phyloP scores from a whole-genome alignment of 2,888 invertebrate species.

The Lithophane leautieri region DNA sequence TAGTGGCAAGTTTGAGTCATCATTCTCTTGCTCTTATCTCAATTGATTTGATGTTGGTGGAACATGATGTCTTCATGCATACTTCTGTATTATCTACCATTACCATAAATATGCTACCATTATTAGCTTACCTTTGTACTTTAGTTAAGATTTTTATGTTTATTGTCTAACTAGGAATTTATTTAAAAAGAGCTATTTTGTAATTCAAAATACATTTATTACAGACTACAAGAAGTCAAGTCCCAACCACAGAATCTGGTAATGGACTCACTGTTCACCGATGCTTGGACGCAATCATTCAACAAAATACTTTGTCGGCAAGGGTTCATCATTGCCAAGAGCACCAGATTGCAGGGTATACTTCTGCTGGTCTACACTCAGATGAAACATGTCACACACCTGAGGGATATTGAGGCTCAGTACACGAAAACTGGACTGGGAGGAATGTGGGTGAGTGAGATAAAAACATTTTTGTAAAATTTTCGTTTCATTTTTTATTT shows the following conservation, averaged over 20 bases:
- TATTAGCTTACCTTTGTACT: background rate
- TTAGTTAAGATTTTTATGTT: background rate
- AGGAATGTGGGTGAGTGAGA: constrained; percentile 95
- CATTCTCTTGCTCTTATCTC: background rate
- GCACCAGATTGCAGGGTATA: constrained; percentile 95
- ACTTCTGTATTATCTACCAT: too few relatives aligned
- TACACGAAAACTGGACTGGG: constrained; percentile 97
- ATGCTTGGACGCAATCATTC: constrained; percentile 95
- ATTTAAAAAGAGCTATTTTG: background rate
- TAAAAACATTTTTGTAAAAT: background rate
- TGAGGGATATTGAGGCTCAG: constrained; percentile 96
- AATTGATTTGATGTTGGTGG: background rate
- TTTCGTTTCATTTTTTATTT: background rate
- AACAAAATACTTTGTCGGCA: constrained; percentile 92
- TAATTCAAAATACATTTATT: constrained; percentile 48
- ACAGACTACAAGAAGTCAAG: constrained; percentile 96
- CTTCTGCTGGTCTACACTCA: constrained; percentile 94
- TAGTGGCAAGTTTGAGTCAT: background rate
- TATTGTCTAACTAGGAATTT: background rate
- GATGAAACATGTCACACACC: constrained; percentile 94
- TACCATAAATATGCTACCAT: background rate
- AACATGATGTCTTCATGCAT: background rate
- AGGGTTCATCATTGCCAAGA: constrained; percentile 94
- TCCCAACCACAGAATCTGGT: constrained; percentile 96
- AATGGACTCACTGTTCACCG: constrained; percentile 94